Evolutionary conservation across 2,888 invertebrate species (phyloP), one percentile per base, ranked within the genome.

Genomic region (Coleophora deauratella): DNA sequence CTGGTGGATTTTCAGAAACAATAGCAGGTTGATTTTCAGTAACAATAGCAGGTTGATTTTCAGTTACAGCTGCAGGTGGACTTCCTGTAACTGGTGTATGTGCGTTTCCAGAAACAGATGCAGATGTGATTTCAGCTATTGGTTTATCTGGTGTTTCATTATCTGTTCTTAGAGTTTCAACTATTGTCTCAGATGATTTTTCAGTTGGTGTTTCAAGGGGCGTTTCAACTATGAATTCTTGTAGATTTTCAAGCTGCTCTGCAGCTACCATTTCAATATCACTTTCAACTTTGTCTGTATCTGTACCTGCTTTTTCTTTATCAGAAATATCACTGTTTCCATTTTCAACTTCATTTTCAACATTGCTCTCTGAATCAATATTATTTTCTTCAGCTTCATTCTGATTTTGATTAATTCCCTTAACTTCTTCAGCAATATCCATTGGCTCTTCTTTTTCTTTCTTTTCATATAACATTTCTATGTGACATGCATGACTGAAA

Each of bases 401-500:
- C 37, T 63, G 66, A 9, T 14, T 4, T 9, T 15, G 10, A 9
- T 43, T 37, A 11, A 33, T 33, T 43, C 78, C 70, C 37, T 64
- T 67, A 8, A 66, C 45, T 38, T 75, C 74, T 34, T 87, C 73
- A 51, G 64, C 70, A 15, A 84, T 73, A 35, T 79, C 76, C 63
- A 76, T 72, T 12, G 57, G 55, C 42, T 64, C 66, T 40, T 63
- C 65, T 39, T 57, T 57, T 43, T 61, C 57, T 43, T 65, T 67
- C 43, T 73, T 74, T 42, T 73, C 66, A 62, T 64, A 76, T n/a
- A 72, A 42, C n/a, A 86, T 52, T 49, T 75, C 66, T 38, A 86
- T 50, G 37, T 62, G 68, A 52, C 82, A 82, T 3, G 88, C 88
- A 63, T 89, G 88, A 58, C 86, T 89, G 59, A 87, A 81, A 65